These are phyloP conservation scores for Microtus oregoni DNA, from an alignment of 2,113 vertebrate species.

Conservation along the genomic window DNA sequence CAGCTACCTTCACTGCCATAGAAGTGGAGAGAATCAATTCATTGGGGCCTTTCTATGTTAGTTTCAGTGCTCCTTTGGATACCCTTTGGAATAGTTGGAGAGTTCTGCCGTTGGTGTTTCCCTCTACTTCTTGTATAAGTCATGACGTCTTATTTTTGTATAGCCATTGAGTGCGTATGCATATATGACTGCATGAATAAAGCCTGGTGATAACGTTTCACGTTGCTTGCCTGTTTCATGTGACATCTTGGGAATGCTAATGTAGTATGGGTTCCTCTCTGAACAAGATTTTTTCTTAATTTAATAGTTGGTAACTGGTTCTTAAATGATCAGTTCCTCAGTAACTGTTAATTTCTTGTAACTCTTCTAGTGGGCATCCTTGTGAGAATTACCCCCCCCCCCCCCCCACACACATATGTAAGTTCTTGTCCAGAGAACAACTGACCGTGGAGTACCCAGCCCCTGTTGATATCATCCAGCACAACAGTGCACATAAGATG, in stretches of 20 bases:
- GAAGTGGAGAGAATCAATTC: no score
- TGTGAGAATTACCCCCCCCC: not conserved
- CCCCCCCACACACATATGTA: not conserved
- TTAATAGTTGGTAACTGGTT: not conserved
- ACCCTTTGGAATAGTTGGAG: no score
- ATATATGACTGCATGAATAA: no score
- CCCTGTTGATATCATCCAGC: not conserved
- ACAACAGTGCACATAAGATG: not conserved
- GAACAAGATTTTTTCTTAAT: not conserved
- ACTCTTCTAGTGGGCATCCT: not conserved
- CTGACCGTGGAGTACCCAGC: not conserved
- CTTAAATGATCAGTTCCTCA: not conserved
- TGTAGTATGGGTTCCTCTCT: not conserved
- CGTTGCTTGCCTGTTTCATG: not conserved
- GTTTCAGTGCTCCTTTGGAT: no score
- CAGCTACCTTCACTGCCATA: no score
- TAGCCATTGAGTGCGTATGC: no score
- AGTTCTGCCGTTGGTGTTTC: no score
- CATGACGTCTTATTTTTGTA: no score
- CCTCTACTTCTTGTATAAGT: no score
- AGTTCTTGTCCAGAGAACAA: not conserved
- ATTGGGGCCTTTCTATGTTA: no score
- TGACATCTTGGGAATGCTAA: not conserved
- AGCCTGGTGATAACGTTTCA: not conserved
- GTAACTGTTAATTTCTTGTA: not conserved